Base-by-base conservation (phyloP, 2,113 vertebrate genomes). In the Trematomus loennbergii region DNA sequence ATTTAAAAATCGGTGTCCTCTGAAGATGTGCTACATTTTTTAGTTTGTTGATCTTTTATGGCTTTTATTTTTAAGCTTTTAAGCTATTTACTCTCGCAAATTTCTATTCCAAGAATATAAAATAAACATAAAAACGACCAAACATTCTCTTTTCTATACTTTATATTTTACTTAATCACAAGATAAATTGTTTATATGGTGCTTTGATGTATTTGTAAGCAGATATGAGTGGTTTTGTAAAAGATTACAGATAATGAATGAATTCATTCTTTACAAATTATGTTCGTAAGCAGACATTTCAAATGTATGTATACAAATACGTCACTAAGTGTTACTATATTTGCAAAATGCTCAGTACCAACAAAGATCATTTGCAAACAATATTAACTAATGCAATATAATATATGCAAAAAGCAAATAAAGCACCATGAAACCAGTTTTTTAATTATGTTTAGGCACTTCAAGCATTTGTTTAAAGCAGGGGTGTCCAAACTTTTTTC, bases 71-170 rank as follows among this genome's bases (percentile, higher is more conserved):
- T 29, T 12, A 46, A 22, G 49, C 63, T 80, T 69, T 75, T 53
- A 74, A 72, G 69, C 66, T 74, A 33, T 53, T 72, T 12, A 60
- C n/a, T 64, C 75, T 46, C 36, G 43, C n/a, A 33, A 1, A 53
- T 54, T 67, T 71, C 58, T 73, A 48, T 55, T 81, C n/a, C 3
- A 58, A 43, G 50, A 81, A 49, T 36, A 45, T 6, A 16, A 43
- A 29, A 20, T 4, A 62, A 54, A 46, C 7, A 61, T 9, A 13
- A 17, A 33, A 49, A 48, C 20, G 22, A 25, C 3, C 1, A 40
- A 53, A 22, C 48, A 57, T 16, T 55, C 20, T 12, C 10, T 62
- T 29, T 29, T 29, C 29, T 29, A 29, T 29, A 29, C 29, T 29
- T 29, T 29, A 29, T 3, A 29, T 29, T 29, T 29, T 0, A 29